phyloP scores from a whole-genome alignment of 2,113 vertebrate species.

The Prochilodus magdalenae region DNA sequence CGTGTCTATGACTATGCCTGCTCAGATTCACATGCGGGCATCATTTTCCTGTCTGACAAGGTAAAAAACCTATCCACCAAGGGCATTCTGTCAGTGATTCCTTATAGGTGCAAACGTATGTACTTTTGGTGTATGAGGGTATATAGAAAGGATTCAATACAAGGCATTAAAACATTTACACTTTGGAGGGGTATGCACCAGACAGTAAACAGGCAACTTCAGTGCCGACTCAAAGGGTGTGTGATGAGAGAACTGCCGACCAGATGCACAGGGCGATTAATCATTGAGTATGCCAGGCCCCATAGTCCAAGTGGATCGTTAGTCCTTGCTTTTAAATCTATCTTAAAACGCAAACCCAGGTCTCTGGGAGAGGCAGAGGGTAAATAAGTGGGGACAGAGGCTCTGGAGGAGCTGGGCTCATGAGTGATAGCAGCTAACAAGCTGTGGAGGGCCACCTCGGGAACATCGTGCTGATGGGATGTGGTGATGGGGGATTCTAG shows the following conservation, averaged over 20 bases:
- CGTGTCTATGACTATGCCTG: no score
- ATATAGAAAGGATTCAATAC: background rate
- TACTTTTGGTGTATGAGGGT: no score
- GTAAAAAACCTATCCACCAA: no score
- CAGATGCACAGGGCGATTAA: slow-evolving; percentile 48
- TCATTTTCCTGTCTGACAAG: no score
- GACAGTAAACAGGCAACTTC: slow-evolving; percentile 46
- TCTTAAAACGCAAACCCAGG: slow-evolving; percentile 54
- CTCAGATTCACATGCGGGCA: no score
- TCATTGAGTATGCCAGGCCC: slow-evolving; percentile 48
- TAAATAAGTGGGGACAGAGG: slow-evolving; percentile 51
- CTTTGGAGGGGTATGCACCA: slow-evolving; percentile 15
- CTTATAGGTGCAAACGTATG: no score
- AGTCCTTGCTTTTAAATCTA: slow-evolving; percentile 57
- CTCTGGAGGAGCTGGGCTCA: slow-evolving; percentile 41
- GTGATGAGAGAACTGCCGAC: slow-evolving; percentile 23
- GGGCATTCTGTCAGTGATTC: no score
- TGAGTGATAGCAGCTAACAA: slow-evolving; percentile 49
- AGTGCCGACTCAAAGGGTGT: slow-evolving; percentile 22
- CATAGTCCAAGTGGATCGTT: slow-evolving; percentile 41
- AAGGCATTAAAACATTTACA: background rate
- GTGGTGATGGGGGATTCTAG: slow-evolving; percentile 36
- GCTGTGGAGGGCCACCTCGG: slow-evolving; percentile 26
- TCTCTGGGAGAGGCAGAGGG: slow-evolving; percentile 43
- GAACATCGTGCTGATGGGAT: slow-evolving; percentile 34